Base-by-base conservation (phyloP, 2,888 invertebrate species). In the Eremobia ochroleuca region DNA sequence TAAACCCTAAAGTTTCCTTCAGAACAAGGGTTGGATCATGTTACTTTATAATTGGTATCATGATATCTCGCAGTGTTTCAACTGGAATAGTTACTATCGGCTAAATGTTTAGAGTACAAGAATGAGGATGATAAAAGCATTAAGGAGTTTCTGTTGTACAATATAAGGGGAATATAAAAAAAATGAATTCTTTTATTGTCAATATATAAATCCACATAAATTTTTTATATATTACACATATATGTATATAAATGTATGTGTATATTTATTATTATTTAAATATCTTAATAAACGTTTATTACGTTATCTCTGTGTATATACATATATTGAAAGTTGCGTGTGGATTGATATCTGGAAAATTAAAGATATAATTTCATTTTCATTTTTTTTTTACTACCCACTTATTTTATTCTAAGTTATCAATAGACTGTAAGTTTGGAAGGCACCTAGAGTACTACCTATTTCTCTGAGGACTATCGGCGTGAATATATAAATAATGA, bases 11-110 rank as follows among this genome's bases (percentile, higher is more conserved):
- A 88, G 70, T 86, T 88, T 77, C 77, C 64, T 68, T 79, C 52
- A 67, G 40, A 46, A 79, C 79, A 80, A 83, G 72, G 69, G 79
- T 77, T 15, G 75, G 61, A 31, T 80, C 75, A 80, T 78, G 82
- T 82, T 77, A 75, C 70, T 67, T 79, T 79, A 76, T 88, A 88
- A 88, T 88, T 82, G 86, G 82, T 81, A 77, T 76, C 67, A 64
- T 68, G 67, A 65, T 49, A 58, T 40, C 40, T 49, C 40, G 18
- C 37, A 8, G 40, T 49, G 40, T 49, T 73, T 49, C 25, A 49
- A 58, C n/a, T 31, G 49, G 18, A 67, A 68, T 77, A 28, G 77
- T 52, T 52, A 59, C 28, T 34, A 59, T 28, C 15, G 2, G 34
- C 34, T 73, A 1, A 31, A 43, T n/a, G 43, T 55, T 34, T 18